phyloP scores from a whole-genome alignment of 2,888 invertebrate species.

The Chelonus formosanus region DNA sequence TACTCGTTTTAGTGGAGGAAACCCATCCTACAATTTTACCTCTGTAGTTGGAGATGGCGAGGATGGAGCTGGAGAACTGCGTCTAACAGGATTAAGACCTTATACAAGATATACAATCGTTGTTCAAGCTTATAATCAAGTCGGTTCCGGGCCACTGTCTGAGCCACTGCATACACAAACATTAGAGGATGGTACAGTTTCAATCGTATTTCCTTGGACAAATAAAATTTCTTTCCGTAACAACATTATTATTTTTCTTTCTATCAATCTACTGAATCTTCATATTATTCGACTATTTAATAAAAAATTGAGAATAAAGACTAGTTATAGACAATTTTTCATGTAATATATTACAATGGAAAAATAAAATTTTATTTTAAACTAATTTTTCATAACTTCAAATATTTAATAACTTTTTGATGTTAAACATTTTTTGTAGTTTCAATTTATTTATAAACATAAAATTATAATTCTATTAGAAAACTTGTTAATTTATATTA shows the following conservation, averaged over 20 bases:
- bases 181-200: constrained; percentile 74
- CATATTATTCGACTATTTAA: not conserved
- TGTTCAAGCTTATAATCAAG: constrained; percentile 79
- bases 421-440: no score
- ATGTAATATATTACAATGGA: no score
- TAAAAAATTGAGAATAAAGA: not conserved
- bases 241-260: no score
- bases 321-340: not conserved
- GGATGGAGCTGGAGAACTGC: constrained; percentile 73
- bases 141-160: constrained; percentile 77
- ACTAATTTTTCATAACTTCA: no score
- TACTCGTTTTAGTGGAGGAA: constrained; percentile 58
- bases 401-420: no score
- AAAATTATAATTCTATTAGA: no score
- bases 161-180: constrained; percentile 76
- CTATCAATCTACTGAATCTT: no score
- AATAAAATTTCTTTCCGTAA: no score
- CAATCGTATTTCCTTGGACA: no score
- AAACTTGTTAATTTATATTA: not conserved
- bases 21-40: constrained; percentile 73
- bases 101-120: constrained; percentile 76
- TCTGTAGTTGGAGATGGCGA: constrained; percentile 76
- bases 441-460: not conserved
- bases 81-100: constrained; percentile 72
- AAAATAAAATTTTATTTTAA: no score